Evolutionary conservation across 1,140 invertebrate genomes (phyloP).

Genomic region (Drosophila melanogaster): DNA sequence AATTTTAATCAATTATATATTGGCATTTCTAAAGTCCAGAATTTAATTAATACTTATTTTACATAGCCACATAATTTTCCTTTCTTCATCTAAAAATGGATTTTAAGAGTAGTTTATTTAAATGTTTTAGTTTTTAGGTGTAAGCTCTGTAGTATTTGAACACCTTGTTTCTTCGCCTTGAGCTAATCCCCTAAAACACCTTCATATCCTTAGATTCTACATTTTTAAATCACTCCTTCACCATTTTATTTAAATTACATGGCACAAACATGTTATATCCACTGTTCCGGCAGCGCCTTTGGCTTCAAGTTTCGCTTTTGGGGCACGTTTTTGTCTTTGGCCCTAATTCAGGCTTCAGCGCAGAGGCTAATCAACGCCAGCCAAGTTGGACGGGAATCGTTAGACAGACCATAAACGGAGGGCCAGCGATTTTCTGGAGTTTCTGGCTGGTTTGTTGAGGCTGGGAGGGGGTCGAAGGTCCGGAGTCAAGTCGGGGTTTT

Average conservation of each 20-base stretch:
- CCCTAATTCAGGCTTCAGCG: conserved; percentile 73
- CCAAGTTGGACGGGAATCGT: conserved; percentile 77
- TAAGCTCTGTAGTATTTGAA: too few relatives aligned
- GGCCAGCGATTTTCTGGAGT: conserved; percentile 25
- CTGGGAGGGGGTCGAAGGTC: not conserved
- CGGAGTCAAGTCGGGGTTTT: conserved; percentile 7
- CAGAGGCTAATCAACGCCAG: conserved; percentile 80
- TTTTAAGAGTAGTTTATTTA: too few relatives aligned
- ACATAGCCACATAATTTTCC: too few relatives aligned
- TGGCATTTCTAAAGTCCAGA: too few relatives aligned
- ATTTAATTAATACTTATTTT: too few relatives aligned
- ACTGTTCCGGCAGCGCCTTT: conserved; percentile 55
- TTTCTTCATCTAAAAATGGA: too few relatives aligned
- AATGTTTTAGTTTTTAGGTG: too few relatives aligned
- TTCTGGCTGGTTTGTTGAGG: not conserved
- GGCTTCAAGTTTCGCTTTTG: conserved; percentile 72
- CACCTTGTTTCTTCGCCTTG: too few relatives aligned
- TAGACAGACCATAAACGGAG: conserved; percentile 79
- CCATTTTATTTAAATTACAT: not conserved
- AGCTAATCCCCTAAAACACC: too few relatives aligned
- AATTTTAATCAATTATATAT: too few relatives aligned
- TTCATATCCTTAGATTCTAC: too few relatives aligned
- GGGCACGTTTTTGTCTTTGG: conserved; percentile 80
- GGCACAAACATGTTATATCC: not conserved
- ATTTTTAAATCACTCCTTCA: too few relatives aligned